Conservation (phyloP, 2,113 vertebrate genomes). For the Verasper variegatus region DNA sequence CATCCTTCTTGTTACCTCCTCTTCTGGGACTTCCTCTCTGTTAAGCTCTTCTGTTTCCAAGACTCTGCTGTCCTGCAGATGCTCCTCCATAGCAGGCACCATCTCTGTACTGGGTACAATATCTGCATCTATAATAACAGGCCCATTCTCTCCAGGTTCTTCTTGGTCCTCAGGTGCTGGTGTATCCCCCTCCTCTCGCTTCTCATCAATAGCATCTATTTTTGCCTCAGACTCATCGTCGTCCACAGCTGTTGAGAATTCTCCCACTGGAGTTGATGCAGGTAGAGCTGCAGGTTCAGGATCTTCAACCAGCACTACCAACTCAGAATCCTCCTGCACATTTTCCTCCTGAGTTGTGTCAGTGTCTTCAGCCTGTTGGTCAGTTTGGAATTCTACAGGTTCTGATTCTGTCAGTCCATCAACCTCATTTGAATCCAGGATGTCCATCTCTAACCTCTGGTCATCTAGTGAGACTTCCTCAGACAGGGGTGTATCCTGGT, state of each 20-base stretch:
- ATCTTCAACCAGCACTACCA: slow-evolving; percentile 5
- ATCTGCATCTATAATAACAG: not conserved
- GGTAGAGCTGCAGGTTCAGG: slow-evolving; percentile 11
- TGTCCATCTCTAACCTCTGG: slow-evolving; percentile 56
- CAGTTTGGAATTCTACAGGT: not conserved
- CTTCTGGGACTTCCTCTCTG: not conserved
- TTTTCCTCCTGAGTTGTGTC: slow-evolving; percentile 1
- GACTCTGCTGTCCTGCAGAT: slow-evolving; percentile 1
- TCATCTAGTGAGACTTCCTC: slow-evolving; percentile 32
- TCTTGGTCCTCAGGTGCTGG: slow-evolving; percentile 3
- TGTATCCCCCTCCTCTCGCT: slow-evolving; percentile 1
- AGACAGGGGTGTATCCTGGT: not conserved
- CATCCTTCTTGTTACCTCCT: slow-evolving; percentile 1
- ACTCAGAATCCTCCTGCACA: slow-evolving; percentile 9
- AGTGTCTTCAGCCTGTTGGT: slow-evolving; percentile 24
- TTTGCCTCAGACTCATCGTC: not conserved
- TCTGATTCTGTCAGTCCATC: slow-evolving; percentile 1
- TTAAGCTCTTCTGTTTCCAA: not conserved
- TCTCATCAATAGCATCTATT: slow-evolving; percentile 13
- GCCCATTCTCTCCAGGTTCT: slow-evolving; percentile 41
- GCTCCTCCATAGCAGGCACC: not conserved
- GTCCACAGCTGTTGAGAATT: slow-evolving; percentile 36
- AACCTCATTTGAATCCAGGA: slow-evolving; percentile 61
- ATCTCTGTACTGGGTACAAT: not conserved
- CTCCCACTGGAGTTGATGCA: slow-evolving; percentile 20